Percentiles rank a stretch among this genome's conserved stretches.
phyloP scores from a whole-genome alignment of 2,888 invertebrate species.

The Lottia scabra region DNA sequence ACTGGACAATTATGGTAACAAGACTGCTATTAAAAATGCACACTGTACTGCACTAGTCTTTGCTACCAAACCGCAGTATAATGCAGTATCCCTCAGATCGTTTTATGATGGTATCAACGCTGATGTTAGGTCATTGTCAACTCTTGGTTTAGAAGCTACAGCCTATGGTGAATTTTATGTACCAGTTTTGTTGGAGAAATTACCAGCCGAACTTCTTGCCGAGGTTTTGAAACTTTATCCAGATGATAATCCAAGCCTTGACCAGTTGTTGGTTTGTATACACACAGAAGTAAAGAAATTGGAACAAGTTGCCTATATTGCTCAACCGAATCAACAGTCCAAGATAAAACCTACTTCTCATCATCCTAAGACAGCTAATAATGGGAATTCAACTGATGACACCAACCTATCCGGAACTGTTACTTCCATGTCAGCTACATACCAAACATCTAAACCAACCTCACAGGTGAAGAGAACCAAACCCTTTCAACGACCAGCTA shows the following conservation, averaged over 20 bases:
- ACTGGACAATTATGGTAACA: background rate
- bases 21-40: background rate
- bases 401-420: too few relatives aligned
- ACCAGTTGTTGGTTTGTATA: too few relatives aligned
- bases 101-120: background rate
- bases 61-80: background rate
- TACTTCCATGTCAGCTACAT: too few relatives aligned
- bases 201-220: background rate
- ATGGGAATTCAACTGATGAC: too few relatives aligned
- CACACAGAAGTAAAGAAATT: too few relatives aligned
- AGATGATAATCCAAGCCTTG: background rate
- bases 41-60: background rate
- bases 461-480: too few relatives aligned
- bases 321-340: too few relatives aligned
- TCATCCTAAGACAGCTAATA: too few relatives aligned
- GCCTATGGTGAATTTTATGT: background rate
- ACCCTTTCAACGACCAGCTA: too few relatives aligned
- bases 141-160: background rate
- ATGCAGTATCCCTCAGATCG: background rate
- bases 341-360: too few relatives aligned
- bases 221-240: background rate
- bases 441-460: too few relatives aligned
- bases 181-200: background rate
- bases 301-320: too few relatives aligned
- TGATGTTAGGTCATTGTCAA: background rate